phyloP scores from a whole-genome alignment of 2,113 vertebrate genomes.

The Lepisosteus osseus region DNA sequence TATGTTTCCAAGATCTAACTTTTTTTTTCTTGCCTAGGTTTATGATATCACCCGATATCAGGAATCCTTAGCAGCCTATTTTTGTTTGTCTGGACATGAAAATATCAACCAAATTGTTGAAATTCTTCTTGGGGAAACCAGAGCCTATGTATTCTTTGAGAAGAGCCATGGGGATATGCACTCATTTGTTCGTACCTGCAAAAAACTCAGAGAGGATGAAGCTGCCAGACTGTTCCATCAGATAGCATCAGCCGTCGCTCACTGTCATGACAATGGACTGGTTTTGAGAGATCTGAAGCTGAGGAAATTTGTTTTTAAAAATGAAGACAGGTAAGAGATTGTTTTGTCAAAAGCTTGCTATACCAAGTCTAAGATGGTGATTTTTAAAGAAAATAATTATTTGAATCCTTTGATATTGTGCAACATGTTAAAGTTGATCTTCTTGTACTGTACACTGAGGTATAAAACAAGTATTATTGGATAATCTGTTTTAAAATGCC shows the following conservation, averaged over 20 bases:
- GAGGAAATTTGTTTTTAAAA: slow-evolving; percentile 96
- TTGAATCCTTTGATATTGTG: too few relatives aligned
- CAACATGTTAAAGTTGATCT: too few relatives aligned
- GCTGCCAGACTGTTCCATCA: slow-evolving; percentile 95
- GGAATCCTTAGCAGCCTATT: slow-evolving; percentile 94
- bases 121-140: slow-evolving; percentile 91
- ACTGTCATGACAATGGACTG: slow-evolving; percentile 94
- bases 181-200: slow-evolving; percentile 95
- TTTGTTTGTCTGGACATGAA: slow-evolving; percentile 89
- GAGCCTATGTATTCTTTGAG: slow-evolving; percentile 95
- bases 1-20: not conserved
- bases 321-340: slow-evolving; percentile 85
- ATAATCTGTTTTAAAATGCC: too few relatives aligned
- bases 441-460: too few relatives aligned
- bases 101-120: slow-evolving; percentile 98
- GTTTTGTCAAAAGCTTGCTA: too few relatives aligned
- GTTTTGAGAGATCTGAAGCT: slow-evolving; percentile 97
- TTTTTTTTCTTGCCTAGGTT: slow-evolving; percentile 66
- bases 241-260: slow-evolving; percentile 94
- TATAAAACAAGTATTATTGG: too few relatives aligned
- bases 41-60: slow-evolving; percentile 95
- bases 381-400: too few relatives aligned
- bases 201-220: slow-evolving; percentile 95
- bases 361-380: too few relatives aligned
- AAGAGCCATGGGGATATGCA: slow-evolving; percentile 98